phyloP scores from a whole-genome alignment of 2,888 invertebrate genomes.

The Alcis repandata region DNA sequence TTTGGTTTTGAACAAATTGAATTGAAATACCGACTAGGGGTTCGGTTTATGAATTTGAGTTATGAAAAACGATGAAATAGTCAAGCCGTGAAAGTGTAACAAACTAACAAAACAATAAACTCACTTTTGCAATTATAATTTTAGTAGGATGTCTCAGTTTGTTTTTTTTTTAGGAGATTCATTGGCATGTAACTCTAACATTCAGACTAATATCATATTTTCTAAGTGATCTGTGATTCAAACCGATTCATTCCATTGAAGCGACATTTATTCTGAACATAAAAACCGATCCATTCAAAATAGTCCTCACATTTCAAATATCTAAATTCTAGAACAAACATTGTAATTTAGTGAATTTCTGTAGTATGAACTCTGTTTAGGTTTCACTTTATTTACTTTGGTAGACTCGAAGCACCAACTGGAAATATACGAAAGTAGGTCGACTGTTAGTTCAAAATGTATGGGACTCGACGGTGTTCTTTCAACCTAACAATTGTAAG shows the following conservation, averaged over 20 bases:
- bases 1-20: too few relatives aligned
- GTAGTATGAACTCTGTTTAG: neutral
- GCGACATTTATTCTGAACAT: neutral
- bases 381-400: neutral
- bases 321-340: neutral
- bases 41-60: too few relatives aligned
- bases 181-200: slow-evolving; percentile 4
- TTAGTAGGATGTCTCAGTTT: too few relatives aligned
- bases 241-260: neutral
- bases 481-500: neutral
- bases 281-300: neutral
- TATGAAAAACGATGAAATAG: too few relatives aligned
- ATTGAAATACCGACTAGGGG: too few relatives aligned
- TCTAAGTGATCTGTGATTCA: neutral
- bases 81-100: too few relatives aligned
- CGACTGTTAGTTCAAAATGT: neutral
- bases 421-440: neutral
- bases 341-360: neutral
- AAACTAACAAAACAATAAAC: too few relatives aligned
- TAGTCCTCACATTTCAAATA: neutral
- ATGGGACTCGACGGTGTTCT: neutral
- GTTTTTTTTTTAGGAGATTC: too few relatives aligned
- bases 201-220: too few relatives aligned
- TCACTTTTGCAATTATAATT: neutral
- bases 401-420: too few relatives aligned